Percentiles rank a stretch among this genome's conserved stretches.
Evolutionary conservation across 2,113 vertebrate species (phyloP).

Genomic region (Anolis carolinensis): DNA sequence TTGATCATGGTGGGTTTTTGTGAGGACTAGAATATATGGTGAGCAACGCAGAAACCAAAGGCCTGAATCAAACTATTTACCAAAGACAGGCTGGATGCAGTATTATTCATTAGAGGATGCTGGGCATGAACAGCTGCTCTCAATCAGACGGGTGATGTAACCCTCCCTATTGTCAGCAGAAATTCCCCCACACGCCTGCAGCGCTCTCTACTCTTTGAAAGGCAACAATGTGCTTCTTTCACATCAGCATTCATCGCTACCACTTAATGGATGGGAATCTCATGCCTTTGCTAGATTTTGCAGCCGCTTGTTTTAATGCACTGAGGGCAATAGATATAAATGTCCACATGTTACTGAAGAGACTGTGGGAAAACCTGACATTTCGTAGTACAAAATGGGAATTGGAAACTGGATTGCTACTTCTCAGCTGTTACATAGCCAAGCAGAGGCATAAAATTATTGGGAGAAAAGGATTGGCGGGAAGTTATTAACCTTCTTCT

Average conservation of each 20-base stretch:
- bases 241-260: neutral
- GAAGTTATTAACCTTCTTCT: neutral
- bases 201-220: neutral
- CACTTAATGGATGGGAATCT: constrained; percentile 5
- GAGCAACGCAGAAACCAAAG: constrained; percentile 29
- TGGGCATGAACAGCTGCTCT: constrained; percentile 51
- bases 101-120: constrained; percentile 6
- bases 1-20: constrained; percentile 24
- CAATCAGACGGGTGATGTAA: constrained; percentile 31
- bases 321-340: neutral
- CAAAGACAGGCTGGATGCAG: constrained; percentile 23
- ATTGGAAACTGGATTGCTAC: neutral
- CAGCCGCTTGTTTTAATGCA: neutral
- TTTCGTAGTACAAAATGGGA: neutral
- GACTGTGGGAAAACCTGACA: neutral
- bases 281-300: neutral
- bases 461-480: neutral
- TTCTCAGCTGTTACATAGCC: neutral
- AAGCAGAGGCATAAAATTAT: neutral
- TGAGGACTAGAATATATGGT: neutral
- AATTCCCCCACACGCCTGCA: constrained; percentile 32
- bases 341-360: neutral
- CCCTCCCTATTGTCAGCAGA: constrained; percentile 16
- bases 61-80: constrained; percentile 49
- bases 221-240: neutral